Base-by-base conservation (phyloP, 2,888 invertebrate species). In the Hirtodrosophila trivittata region DNA sequence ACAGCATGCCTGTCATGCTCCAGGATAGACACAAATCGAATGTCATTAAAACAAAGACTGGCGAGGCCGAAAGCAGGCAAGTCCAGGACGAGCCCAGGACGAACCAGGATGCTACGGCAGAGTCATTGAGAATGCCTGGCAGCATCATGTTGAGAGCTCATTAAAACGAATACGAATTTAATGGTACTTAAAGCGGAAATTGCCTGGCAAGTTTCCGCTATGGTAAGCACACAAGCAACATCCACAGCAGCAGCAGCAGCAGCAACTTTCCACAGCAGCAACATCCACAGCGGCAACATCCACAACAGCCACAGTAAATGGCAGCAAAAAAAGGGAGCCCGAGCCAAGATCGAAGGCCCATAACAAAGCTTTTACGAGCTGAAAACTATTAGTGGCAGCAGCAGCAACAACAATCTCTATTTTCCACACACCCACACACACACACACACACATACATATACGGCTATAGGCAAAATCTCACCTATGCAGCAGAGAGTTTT, bases 111-210 rank as follows among this genome's bases (percentile, higher is more conserved):
- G n/a, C n/a, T 21, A 21, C 3, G 18, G 18, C 18, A 2, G 18
- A 63, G 50, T 43, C 66, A 49, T 56, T 66, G 49, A 62, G 59
- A 41, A 39, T 37, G 52, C 26, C 16, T 14, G 37, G 45, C 65
- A 73, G 77, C 76, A 77, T 72, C 81, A 86, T 84, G 84, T 86
- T 78, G 84, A 86, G 84, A 84, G 86, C 86, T 84, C 86, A 84
- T 84, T 84, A 84, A 84, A 81, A 86, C 76, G 84, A 77, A 84
- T 86, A 77, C 81, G 81, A 84, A 81, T 84, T 84, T 84, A 84
- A 86, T 86, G 86, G 84, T 78, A 84, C 86, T 86, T 84, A 77
- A 86, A 84, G 81, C 83, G 83, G 86, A 84, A 84, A 84, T 84
- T 86, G 83, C 86, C 86, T 84, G 83, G 68, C 62, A 84, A 84